These are phyloP conservation scores for Menidia menidia DNA, from an alignment of 2,797 vertebrate genomes.

Conservation along the genomic window DNA sequence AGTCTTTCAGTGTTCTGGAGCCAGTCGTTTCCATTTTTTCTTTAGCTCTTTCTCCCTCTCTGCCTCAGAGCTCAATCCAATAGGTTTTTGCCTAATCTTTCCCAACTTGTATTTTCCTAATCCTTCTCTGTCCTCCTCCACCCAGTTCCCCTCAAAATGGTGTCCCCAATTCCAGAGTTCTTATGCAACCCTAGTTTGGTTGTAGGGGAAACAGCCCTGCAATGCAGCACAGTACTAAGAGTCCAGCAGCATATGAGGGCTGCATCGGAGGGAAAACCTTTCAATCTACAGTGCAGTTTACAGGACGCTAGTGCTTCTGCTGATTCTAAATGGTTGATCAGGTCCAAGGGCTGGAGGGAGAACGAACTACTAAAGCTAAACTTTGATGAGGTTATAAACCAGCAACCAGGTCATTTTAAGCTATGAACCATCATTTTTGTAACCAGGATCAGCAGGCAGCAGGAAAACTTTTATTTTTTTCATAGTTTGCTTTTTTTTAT, in stretches of 20 bases:
- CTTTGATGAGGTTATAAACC: no score
- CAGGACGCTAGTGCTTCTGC: constrained; percentile 2
- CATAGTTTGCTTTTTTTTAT: no score
- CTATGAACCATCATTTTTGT: no score
- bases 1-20: constrained; percentile 14
- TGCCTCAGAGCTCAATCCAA: neutral
- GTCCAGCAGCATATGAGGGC: constrained; percentile 37
- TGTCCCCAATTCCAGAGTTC: constrained; percentile 29
- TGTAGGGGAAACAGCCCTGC: constrained; percentile 58
- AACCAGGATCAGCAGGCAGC: no score
- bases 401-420: no score
- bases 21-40: neutral
- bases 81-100: constrained; percentile 5
- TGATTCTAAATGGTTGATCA: no score
- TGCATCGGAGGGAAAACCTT: constrained; percentile 39
- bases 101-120: constrained; percentile 20
- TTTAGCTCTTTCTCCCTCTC: constrained; percentile 1
- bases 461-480: no score
- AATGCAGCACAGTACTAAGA: constrained; percentile 74
- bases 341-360: no score
- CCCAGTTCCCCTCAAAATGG: constrained; percentile 16
- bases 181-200: constrained; percentile 51
- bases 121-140: constrained; percentile 13
- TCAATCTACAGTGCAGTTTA: constrained; percentile 8
- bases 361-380: no score